Base-by-base conservation (phyloP, 2,113 vertebrate species). In the Natator depressus region DNA sequence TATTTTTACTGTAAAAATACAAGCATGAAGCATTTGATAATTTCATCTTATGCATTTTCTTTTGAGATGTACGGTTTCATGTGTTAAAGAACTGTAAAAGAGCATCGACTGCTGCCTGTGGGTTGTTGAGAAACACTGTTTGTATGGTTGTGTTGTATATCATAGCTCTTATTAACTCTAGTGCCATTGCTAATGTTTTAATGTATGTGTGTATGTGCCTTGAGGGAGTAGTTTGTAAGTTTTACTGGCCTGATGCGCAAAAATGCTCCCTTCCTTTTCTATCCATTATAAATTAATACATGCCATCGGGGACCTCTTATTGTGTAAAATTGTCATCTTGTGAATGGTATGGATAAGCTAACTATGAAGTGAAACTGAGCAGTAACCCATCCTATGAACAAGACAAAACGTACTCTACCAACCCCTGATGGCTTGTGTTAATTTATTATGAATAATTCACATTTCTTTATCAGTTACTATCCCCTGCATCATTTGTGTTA, bases 251-350 rank as follows among this genome's bases (percentile, higher is more conserved):
- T 94, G 91, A 96, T 96, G 97, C 91, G 97, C 97, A 97, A 96
- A 97, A 97, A 96, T 92, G 91, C 95, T 96, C 93, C 85, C 83
- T 98, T 98, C 96, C 95, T 95, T 97, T 97, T 96, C 83, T 93
- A 49, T 98, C 82, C 59, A 91, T 97, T 98, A 97, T 98, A 96
- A 97, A 98, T 98, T 98, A 98, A 98, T 97, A 98, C 96, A 96
- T 93, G 90, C 91, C 98, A 96, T 93, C 97, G 78, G 97, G 96
- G 98, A 97, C 97, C 95, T 97, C 96, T 98, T 98, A 97, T 6
- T 81, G 95, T 93, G 94, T 97, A 97, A 98, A 98, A 97, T 95
- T 98, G 97, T 98, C 95, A 94, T 97, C 90, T 81, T 93, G 82
- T 95, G 96, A 98, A 91, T 1, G 1, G 92, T 96, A 93, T 35